Evolutionary conservation across 2,888 invertebrate species (phyloP).

Genomic region (Abscondita cerata): DNA sequence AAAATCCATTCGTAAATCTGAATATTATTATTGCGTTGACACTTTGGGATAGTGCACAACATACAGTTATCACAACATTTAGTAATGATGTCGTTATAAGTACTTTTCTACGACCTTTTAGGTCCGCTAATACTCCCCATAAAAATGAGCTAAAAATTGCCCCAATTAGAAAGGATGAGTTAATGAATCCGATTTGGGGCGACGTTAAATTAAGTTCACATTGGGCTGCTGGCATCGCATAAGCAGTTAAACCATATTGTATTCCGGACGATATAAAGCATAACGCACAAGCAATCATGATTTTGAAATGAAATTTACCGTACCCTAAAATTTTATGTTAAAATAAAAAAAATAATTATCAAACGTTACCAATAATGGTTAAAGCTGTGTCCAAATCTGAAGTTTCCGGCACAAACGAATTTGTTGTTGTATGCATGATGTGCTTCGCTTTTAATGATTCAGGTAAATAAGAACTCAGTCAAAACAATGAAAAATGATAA

Average conservation of each 20-base stretch:
- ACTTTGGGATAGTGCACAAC: conserved; percentile 66
- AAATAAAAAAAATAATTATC: not conserved
- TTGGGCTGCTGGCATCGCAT: conserved; percentile 74
- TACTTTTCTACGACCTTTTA: conserved; percentile 70
- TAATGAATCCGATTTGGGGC: conserved; percentile 72
- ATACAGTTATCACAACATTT: conserved; percentile 63
- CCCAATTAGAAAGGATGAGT: conserved; percentile 75
- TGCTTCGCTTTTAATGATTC: not conserved
- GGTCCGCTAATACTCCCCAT: conserved; percentile 83
- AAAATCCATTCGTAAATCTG: conserved; percentile 70
- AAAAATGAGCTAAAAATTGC: conserved; percentile 77
- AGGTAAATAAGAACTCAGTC: conserved; percentile 1
- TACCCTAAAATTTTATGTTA: conserved; percentile 62
- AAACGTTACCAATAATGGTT: not conserved
- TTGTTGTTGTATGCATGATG: too few relatives aligned
- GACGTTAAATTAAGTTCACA: conserved; percentile 73
- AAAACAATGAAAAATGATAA: not conserved
- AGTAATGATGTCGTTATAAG: conserved; percentile 40
- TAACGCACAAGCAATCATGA: conserved; percentile 69
- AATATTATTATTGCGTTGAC: conserved; percentile 66
- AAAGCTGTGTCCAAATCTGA: conserved; percentile 39
- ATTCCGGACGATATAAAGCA: conserved; percentile 70
- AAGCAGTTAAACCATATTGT: conserved; percentile 73
- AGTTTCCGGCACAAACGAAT: conserved; percentile 7
- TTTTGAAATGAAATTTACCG: conserved; percentile 71